These are phyloP conservation scores for Synergus umbraculus DNA, from an alignment of 2,888 invertebrate species.

Conservation along the genomic window DNA sequence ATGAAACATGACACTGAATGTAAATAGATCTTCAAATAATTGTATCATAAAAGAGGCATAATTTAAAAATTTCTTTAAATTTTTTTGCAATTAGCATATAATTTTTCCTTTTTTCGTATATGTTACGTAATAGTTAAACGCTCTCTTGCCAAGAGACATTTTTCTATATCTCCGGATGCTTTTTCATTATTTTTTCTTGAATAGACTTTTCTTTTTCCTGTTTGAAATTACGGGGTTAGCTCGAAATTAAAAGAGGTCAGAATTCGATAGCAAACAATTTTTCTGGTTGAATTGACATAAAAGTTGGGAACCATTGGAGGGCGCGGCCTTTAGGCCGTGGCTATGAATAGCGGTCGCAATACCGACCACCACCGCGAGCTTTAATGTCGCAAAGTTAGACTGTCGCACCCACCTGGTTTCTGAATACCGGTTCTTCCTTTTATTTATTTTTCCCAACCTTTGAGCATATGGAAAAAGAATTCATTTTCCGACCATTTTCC, in stretches of 20 bases:
- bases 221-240: neutral
- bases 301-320: conserved; percentile 61
- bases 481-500: neutral
- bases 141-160: neutral
- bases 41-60: neutral
- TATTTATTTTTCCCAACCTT: conserved; percentile 13
- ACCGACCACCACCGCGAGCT: conserved; percentile 45
- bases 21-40: neutral
- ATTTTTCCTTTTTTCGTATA: neutral
- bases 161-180: neutral
- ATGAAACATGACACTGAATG: neutral
- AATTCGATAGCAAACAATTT: conserved; percentile 7
- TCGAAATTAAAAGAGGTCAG: neutral
- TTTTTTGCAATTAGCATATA: too few species aligned
- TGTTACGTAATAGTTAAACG: neutral
- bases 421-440: conserved; percentile 32
- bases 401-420: conserved; percentile 41
- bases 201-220: neutral
- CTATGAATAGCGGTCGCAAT: conserved; percentile 64
- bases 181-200: neutral
- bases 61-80: too few species aligned
- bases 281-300: conserved; percentile 45
- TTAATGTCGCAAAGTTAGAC: conserved; percentile 50
- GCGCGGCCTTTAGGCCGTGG: conserved; percentile 61
- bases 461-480: neutral